Evolutionary conservation across 2,797 vertebrate species (phyloP).

Genomic region (Platyrinchus mystaceus): DNA sequence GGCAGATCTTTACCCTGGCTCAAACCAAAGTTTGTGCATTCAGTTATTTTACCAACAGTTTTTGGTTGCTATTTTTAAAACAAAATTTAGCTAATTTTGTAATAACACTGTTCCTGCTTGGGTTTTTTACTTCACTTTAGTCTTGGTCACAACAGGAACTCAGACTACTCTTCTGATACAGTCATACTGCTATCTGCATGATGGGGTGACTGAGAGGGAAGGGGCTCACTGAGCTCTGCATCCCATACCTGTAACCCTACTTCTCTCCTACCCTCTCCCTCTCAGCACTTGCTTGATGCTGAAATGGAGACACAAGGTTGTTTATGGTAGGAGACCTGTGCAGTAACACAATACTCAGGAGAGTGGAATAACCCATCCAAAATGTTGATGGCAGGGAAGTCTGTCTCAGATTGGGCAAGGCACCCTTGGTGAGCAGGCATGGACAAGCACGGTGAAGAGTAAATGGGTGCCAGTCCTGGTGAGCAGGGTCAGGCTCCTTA

Average conservation of each 20-base stretch:
- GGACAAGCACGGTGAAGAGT: neutral
- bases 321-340: neutral
- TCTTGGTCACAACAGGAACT: neutral
- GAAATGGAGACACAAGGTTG: neutral
- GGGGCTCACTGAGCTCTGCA: neutral
- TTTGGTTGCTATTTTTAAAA: neutral
- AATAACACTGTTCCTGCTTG: neutral
- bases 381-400: neutral
- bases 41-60: neutral
- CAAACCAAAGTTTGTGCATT: neutral
- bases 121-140: neutral
- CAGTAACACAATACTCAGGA: neutral
- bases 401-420: neutral
- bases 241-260: neutral
- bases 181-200: rapidly evolving
- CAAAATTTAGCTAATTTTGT: neutral
- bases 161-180: neutral
- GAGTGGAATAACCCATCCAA: neutral
- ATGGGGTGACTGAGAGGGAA: neutral
- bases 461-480: neutral
- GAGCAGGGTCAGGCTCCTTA: neutral
- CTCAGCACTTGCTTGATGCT: neutral
- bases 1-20: neutral
- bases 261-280: neutral
- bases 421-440: neutral